Evolutionary conservation across 2,113 vertebrate species (phyloP).

Genomic region (Hipposideros armiger): DNA sequence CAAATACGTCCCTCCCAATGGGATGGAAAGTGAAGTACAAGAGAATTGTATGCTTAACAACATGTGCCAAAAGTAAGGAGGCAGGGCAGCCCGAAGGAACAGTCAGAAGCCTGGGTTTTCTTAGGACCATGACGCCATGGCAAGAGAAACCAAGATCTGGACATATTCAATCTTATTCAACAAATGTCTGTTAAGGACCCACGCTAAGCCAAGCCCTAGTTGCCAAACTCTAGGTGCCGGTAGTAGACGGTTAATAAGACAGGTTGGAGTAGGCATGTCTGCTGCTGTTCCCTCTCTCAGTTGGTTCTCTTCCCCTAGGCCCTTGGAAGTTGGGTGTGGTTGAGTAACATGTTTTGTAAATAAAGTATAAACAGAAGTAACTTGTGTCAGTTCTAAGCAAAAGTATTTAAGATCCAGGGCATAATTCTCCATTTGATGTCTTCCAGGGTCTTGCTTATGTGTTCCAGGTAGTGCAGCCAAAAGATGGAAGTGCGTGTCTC

Average conservation of each 20-base stretch:
- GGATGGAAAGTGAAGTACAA: background rate
- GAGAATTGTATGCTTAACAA: background rate
- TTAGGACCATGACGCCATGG: background rate
- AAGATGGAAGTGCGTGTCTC: too few relatives aligned
- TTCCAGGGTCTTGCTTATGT: rapidly evolving
- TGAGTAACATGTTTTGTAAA: rapidly evolving
- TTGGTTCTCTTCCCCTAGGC: too few relatives aligned
- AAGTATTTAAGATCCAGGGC: background rate
- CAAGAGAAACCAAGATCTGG: background rate
- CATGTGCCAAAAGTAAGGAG: background rate
- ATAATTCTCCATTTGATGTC: background rate
- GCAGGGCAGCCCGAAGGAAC: rapidly evolving
- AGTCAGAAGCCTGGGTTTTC: background rate
- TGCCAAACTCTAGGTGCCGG: background rate
- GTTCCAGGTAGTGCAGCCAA: background rate
- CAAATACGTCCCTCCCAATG: too few relatives aligned
- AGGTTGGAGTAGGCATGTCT: rapidly evolving
- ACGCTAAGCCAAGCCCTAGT: background rate
- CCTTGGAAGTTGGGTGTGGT: background rate
- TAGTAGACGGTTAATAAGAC: rapidly evolving
- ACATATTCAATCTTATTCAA: background rate
- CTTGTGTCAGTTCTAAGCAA: background rate
- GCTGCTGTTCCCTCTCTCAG: rapidly evolving
- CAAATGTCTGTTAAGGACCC: background rate
- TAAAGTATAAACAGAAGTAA: background rate